Evolutionary conservation across 2,888 invertebrate species (phyloP), one percentile per base, ranked within the genome.

Genomic region (Drepana falcataria): DNA sequence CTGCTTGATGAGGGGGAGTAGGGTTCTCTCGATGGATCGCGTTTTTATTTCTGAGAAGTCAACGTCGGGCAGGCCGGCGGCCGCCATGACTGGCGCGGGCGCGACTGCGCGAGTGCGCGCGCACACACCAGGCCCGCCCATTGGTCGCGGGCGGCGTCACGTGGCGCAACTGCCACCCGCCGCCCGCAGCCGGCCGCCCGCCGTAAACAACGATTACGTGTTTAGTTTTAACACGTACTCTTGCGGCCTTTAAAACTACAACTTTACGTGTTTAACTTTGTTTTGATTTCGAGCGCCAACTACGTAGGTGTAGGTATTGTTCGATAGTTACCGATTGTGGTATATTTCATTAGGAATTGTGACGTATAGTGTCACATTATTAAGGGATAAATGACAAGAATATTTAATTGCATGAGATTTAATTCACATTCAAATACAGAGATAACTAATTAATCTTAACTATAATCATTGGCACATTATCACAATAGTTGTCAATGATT

Each of bases 1-100:
- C 96, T 98, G 97, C 90, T 96, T 97, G 81, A 98, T 96, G 87
- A 98, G 94, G 74, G 98, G 98, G 83, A 97, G 95, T 77, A 98
- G 94, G 73, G 97, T 97, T 92, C 96, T 96, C 92, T 98, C 98
- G 91, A 98, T 96, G 90, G 97, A 97, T 93, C 95, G 96, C 77
- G 97, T 97, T 91, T 96, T 95, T 85, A 98, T 97, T 92, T 96
- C 96, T 87, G 96, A 85, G 77, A 91, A 82, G 80, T 92, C 91
- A 79, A 91, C 80, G 75, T 92, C 88, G 75, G 92, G 88, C 85
- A 90, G 85, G 90, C 92, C 91, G 87, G 91, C 87, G 92, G 92
- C 91, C 92, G 93, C 93, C 92, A 93, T 93, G 92, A 89, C 83
- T 87, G 87, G 89, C 87, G 83, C 84, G 81, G 79, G 73, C 79